phyloP scores from a whole-genome alignment of 2,888 invertebrate species.

The Yponomeuta sedellus region DNA sequence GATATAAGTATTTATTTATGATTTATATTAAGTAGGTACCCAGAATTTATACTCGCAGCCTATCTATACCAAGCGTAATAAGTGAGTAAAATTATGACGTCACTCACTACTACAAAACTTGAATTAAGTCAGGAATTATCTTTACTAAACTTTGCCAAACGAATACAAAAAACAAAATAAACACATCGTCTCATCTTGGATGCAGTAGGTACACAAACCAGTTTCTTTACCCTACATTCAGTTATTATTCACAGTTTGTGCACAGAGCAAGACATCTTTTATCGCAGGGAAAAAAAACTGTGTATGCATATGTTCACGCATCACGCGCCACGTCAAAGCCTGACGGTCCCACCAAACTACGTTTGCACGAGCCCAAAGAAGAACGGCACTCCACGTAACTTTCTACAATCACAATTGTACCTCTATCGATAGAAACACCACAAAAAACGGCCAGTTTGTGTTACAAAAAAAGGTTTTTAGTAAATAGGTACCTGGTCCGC shows the following conservation, averaged over 20 bases:
- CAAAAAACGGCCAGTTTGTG: background rate
- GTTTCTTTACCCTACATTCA: background rate
- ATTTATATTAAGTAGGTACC: too few species aligned
- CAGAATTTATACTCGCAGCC: too few species aligned
- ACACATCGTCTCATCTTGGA: too few species aligned
- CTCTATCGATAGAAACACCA: background rate
- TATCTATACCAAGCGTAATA: too few species aligned
- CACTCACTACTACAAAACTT: too few species aligned
- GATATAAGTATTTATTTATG: too few species aligned
- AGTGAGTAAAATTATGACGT: too few species aligned
- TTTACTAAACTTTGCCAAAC: too few species aligned
- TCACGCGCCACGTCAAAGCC: background rate
- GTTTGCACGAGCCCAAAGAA: background rate
- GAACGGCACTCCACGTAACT: background rate
- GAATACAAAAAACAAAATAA: too few species aligned
- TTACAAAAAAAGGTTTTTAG: constrained; percentile 3
- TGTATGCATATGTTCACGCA: background rate
- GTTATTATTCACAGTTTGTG: background rate
- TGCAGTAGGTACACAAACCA: background rate
- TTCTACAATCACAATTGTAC: background rate
- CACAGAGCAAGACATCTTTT: background rate
- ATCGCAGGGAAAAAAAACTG: background rate
- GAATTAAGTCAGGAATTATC: too few species aligned
- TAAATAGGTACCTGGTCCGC: constrained; percentile 66
- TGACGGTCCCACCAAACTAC: background rate